Percentiles rank a stretch among this genome's conserved stretches.
Conservation (phyloP, 2,113 vertebrate genomes). For the Toxotes chatareus region DNA sequence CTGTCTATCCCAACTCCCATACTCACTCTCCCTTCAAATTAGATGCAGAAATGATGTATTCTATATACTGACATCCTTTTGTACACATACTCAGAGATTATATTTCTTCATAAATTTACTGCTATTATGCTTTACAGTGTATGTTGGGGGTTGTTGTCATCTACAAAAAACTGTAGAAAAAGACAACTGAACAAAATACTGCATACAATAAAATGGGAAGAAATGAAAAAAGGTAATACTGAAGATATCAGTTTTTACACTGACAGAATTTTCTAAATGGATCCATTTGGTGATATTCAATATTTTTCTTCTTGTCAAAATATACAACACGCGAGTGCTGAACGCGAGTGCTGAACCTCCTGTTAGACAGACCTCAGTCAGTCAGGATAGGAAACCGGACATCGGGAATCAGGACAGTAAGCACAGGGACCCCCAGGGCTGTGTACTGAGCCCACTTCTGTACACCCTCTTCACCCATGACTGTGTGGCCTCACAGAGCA, state of each 20-base stretch:
- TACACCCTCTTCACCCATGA: no score
- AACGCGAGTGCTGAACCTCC: no score
- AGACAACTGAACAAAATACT: not conserved
- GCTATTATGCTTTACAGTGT: not conserved
- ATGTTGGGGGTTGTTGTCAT: not conserved
- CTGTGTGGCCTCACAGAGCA: no score
- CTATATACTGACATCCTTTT: not conserved
- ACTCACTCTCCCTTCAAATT: conserved; percentile 38
- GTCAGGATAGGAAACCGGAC: no score
- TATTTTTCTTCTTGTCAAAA: not conserved
- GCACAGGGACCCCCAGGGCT: no score
- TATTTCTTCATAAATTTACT: not conserved
- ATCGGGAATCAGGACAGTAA: no score
- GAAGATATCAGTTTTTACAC: not conserved
- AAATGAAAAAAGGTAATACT: not conserved
- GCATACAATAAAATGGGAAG: not conserved
- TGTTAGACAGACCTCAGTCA: no score
- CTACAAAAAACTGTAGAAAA: not conserved
- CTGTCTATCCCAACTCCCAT: conserved; percentile 23
- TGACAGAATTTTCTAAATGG: no score
- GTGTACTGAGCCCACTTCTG: no score
- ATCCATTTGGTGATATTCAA: no score
- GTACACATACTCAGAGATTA: not conserved
- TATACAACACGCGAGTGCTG: no score
- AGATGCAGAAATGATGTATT: conserved; percentile 9